Evolutionary conservation across 37 sponge, comb jelly and placozoan genomes (phyloP), one percentile per base, ranked within the genome.

Genomic region (Haliclona indistincta): DNA sequence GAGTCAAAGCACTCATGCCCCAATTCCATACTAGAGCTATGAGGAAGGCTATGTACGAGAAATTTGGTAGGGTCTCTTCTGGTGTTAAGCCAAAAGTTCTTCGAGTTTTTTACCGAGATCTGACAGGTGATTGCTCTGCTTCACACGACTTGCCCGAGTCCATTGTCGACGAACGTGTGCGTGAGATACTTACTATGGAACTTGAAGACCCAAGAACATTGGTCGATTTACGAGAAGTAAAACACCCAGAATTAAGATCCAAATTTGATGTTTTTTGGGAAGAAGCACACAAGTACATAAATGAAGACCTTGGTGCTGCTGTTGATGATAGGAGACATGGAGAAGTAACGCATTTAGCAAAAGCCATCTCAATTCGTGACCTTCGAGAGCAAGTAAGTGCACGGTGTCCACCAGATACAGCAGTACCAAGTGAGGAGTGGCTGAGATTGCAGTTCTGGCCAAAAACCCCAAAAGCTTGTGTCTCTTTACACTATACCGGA

Each of bases 391-490:
- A 66, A 66, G 67, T 66, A 10, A 7, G 5, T 8, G 19, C 68
- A 25, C 42, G 80, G 0, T 69, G 70, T 15, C 63, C 80, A 1
- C 33, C n/a, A 5, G 81, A 54, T 25, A 81, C 73, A 0, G 53
- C 38, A 3, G 53, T 71, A 5, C 72, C 73, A 0, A 56, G 73
- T 71, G 43, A 47, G 0, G 67, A 81, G 34, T 81, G 74, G 82
- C n/a, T 66, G 1, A 43, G 67, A 20, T 68, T 73, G 5, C 82
- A 81, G n/a, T 81, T 81, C 34, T 73, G 82, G 82, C 67, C 74
- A 1, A 81, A 81, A 23, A 81, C 64, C 25, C 56, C 56, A 23
- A 26, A 10, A 40, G 64, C 74, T 2, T 74, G 55, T 40, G 30
- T 22, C 28, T 25, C 82, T 28, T 2, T 73, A 25, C 82, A 81